Percentiles rank a stretch among this genome's conserved stretches.
Evolutionary conservation across 1,140 invertebrate genomes (phyloP).

Genomic region (Drosophila eugracilis): DNA sequence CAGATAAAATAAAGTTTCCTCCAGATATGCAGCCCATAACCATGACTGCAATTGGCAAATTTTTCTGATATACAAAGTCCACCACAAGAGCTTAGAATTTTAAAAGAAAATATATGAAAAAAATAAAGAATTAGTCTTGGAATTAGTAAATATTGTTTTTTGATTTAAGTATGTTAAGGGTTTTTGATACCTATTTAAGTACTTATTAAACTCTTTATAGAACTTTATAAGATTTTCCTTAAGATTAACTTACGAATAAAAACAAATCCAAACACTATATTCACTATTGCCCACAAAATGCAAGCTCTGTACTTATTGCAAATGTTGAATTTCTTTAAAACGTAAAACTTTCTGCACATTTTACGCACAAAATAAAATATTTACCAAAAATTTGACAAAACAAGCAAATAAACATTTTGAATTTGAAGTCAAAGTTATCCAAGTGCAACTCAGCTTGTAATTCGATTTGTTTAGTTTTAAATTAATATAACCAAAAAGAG

Average conservation of each 20-base stretch:
- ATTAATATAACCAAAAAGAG: not conserved
- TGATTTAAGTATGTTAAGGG: too few species aligned
- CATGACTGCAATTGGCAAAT: not conserved
- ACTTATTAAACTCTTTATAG: too few species aligned
- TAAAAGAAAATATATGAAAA: not conserved
- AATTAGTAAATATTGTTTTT: not conserved
- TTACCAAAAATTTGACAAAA: slow-evolving; percentile 6
- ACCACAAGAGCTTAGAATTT: slow-evolving; percentile 2
- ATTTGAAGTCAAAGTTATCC: too few species aligned
- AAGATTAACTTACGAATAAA: slow-evolving; percentile 8
- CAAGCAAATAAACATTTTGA: not conserved
- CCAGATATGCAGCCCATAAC: slow-evolving; percentile 12
- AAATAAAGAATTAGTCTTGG: too few species aligned
- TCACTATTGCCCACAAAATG: slow-evolving; percentile 16
- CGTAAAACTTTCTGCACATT: slow-evolving; percentile 2
- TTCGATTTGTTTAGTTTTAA: not conserved
- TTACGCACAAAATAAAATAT: not conserved
- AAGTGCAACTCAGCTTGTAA: not conserved
- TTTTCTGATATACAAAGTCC: not conserved
- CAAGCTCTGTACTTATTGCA: slow-evolving; percentile 13
- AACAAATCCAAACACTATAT: not conserved
- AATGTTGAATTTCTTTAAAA: not conserved
- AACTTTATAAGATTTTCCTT: not conserved
- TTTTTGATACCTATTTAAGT: too few species aligned
- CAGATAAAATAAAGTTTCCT: not conserved